Base-by-base conservation (phyloP, 2,888 invertebrate genomes). In the Drosophila pseudotakahashii region DNA sequence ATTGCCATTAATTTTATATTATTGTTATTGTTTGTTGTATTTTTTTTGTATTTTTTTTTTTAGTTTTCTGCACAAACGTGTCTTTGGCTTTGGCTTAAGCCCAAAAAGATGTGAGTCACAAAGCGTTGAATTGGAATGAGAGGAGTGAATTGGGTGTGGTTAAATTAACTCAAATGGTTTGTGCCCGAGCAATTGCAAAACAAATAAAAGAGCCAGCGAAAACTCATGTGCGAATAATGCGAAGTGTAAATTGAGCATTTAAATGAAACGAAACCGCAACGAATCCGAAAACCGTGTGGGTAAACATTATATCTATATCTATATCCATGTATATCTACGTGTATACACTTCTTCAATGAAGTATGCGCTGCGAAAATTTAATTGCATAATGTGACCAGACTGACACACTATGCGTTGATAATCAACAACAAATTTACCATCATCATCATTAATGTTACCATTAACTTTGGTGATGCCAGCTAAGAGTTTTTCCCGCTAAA, bases 1-100 rank as follows among this genome's bases (percentile, higher is more conserved):
- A 82, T 85, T 82, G 76, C 68, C 70, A 62, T 72, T 72, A 45
- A 59, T 70, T 48, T 69, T 23, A 50, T 72, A 19, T 60, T 34
- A n/a, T 47, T 39, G 32, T 47, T 55, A 19, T 41, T 55, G 34
- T 32, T 7, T 10, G 23, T 39, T 26, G 1, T 30, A 7, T 30
- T 11, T 32, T 10, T 32, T n/a, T 3, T 3, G 19, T 19, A 3
- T 34, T 7, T 10, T 16, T 7, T 10, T 16, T 39, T 34, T 0
- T 30, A 16, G 37, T n/a, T 52, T 52, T 48, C 61, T 26, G 39
- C 61, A 47, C 45, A 61, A 62, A 41, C 47, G 32, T 10, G 53
- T 26, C 57, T 58, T 58, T 39, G 55, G 55, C 37, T 37, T 19
- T 39, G 50, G 39, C 62, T 41, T 61, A 48, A 53, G 41, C 41